Evolutionary conservation across 1,140 invertebrate genomes (phyloP), one percentile per base, ranked within the genome.

Genomic region (Diabrotica undecimpunctata): DNA sequence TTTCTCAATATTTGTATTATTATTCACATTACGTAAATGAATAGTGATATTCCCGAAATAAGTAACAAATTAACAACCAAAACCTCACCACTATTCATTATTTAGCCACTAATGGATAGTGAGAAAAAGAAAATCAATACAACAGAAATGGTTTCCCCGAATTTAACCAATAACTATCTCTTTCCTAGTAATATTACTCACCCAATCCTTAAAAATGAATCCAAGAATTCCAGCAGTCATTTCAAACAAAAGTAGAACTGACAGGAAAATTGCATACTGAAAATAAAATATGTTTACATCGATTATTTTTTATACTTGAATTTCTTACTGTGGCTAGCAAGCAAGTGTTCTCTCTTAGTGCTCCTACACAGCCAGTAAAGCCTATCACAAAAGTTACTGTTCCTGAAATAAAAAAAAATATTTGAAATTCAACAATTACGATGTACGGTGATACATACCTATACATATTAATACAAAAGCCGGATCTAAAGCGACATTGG

Each of bases 161-260:
- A 54, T 54, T 54, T 54, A 9, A 54, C 54, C 12, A 61, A 35
- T 50, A 35, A 41, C 25, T 25, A 1, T 4, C 25, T 25, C 25
- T 25, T 55, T 51, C 38, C 37, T 55, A 59, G 14, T 38, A 37
- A 61, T 61, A 12, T 9, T 14, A 75, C 86, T 88, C 84, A 96
- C 94, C 93, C 93, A 97, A 76, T 97, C 95, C 86, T 97, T 97
- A 76, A 97, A 96, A 64, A 98, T 90, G 81, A 98, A 97, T 64
- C 92, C 93, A 70, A 98, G 81, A 67, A 97, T 91, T 57, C 93
- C 95, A 56, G 91, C 87, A 38, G 93, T 90, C 82, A 98, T 89
- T 83, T 99, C 95, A 62, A 93, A 84, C 54, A 97, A 80, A 39
- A 98, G 84, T 59, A 99, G 83, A 54, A 97, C 83, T 56, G 92